Evolutionary conservation across 2,797 vertebrate genomes (phyloP).

Genomic region (Enoplosus armatus): DNA sequence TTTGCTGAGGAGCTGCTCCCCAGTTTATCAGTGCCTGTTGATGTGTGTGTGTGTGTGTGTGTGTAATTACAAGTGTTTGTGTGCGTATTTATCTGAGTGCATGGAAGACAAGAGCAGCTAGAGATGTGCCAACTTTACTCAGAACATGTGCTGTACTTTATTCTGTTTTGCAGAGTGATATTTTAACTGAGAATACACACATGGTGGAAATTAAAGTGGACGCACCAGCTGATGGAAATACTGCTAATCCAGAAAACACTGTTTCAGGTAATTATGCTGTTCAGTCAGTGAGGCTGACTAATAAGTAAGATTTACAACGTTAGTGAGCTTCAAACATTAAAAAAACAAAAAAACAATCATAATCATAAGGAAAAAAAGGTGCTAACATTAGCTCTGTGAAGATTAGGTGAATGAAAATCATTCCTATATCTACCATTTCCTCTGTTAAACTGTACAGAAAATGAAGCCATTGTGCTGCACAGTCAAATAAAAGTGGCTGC

Average conservation of each 20-base stretch:
- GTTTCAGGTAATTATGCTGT: constrained; percentile 87
- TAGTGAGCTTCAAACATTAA: neutral
- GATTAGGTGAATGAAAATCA: neutral
- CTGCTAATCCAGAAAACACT: constrained; percentile 87
- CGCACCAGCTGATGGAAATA: constrained; percentile 86
- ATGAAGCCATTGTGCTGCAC: constrained; percentile 2
- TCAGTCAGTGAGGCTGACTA: neutral
- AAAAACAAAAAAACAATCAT: neutral
- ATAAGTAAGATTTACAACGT: neutral
- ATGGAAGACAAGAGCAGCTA: neutral
- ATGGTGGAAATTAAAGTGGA: constrained; percentile 87
- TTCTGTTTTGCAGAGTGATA: constrained; percentile 77
- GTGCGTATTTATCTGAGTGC: neutral
- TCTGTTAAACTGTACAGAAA: neutral
- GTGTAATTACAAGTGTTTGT: constrained; percentile 3
- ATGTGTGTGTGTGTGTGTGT: constrained; percentile 39
- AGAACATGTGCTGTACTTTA: neutral
- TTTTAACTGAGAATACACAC: constrained; percentile 79
- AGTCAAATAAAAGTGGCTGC: constrained; percentile 24
- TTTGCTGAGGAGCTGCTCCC: constrained; percentile 59
- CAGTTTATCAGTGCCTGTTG: constrained; percentile 72
- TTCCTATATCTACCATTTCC: neutral
- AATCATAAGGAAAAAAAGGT: neutral
- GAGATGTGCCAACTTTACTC: neutral
- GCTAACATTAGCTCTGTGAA: neutral